Evolutionary conservation across 2,113 vertebrate species (phyloP).

Genomic region (Hymenochirus boettgeri): DNA sequence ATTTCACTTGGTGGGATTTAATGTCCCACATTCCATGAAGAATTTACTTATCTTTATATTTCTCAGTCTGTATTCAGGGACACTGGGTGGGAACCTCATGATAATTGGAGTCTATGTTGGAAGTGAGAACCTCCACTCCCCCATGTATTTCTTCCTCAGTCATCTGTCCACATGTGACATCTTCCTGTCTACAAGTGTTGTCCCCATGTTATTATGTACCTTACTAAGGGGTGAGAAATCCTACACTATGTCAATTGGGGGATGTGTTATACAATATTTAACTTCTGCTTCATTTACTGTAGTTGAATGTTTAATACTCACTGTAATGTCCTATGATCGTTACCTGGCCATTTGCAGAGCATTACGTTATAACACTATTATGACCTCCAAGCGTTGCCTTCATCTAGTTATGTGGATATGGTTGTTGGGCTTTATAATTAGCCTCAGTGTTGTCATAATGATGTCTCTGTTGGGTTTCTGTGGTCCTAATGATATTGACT

Average conservation of each 20-base stretch:
- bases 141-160: constrained; percentile 32
- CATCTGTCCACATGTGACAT: constrained; percentile 25
- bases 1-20: constrained; percentile 16
- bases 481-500: constrained; percentile 38
- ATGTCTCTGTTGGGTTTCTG: constrained; percentile 40
- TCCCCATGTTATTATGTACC: constrained; percentile 7
- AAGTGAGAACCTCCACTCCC: neutral
- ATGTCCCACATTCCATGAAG: neutral
- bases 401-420: constrained; percentile 6
- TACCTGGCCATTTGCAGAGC: neutral
- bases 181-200: neutral
- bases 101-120: neutral
- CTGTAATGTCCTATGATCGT: constrained; percentile 33
- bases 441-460: neutral
- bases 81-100: constrained; percentile 4
- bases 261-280: too few relatives aligned
- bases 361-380: neutral
- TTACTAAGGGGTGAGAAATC: neutral
- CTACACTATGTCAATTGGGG: too few relatives aligned
- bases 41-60: neutral
- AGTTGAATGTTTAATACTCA: neutral
- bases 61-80: neutral
- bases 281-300: too few relatives aligned
- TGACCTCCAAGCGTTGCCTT: neutral
- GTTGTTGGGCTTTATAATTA: constrained; percentile 14